These are phyloP conservation scores for Thereva unica DNA, from an alignment of 2,888 invertebrate genomes.

Conservation along the genomic window DNA sequence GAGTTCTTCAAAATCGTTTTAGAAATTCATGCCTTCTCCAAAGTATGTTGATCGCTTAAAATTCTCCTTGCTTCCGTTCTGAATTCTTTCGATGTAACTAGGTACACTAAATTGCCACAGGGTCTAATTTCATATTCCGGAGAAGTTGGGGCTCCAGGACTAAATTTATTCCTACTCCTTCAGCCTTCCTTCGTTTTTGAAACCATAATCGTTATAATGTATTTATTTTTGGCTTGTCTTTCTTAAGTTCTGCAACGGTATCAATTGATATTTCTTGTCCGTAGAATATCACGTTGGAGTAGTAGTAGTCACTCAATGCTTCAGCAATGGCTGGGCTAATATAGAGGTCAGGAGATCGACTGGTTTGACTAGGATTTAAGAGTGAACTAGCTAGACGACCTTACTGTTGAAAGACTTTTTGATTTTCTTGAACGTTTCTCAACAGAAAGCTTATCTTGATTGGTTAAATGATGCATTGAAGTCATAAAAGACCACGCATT, in stretches of 20 bases:
- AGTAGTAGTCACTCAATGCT: constrained; percentile 44
- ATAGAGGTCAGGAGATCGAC: background rate
- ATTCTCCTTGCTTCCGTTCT: constrained; percentile 44
- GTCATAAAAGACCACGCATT: constrained; percentile 57
- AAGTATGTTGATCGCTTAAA: constrained; percentile 56
- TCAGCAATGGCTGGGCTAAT: background rate
- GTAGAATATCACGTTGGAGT: constrained; percentile 48
- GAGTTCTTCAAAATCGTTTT: constrained; percentile 49
- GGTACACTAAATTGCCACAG: constrained; percentile 49
- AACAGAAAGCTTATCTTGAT: constrained; percentile 48
- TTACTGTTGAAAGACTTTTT: constrained; percentile 9
- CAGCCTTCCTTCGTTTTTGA: constrained; percentile 32
- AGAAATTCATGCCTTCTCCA: constrained; percentile 53
- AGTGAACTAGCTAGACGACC: background rate
- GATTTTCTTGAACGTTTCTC: constrained; percentile 9
- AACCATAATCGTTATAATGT: background rate
- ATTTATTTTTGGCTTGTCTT: constrained; percentile 14
- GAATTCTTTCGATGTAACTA: constrained; percentile 48
- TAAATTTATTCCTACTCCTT: background rate
- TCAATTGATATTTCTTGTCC: background rate
- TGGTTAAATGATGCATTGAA: constrained; percentile 55
- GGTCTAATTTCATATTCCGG: constrained; percentile 49
- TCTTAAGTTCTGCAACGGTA: constrained; percentile 10
- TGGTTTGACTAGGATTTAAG: background rate
- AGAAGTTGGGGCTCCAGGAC: constrained; percentile 10